Evolutionary conservation across 1,140 invertebrate species (phyloP), one percentile per base, ranked within the genome.

Genomic region (Megalonaias nervosa): DNA sequence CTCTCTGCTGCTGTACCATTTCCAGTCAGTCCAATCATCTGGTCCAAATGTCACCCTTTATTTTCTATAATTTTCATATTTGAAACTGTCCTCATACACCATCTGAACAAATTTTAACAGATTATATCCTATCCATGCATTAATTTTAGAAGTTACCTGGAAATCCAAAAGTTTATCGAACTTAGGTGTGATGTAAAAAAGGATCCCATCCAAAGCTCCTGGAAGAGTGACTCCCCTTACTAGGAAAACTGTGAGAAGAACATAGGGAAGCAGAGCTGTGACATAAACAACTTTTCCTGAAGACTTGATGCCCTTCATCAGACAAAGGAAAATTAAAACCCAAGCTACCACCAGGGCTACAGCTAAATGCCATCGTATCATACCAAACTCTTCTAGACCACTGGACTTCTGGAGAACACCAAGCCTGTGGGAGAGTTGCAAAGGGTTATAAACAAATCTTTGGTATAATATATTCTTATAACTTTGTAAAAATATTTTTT

Each of bases 221-320:
- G 88, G 88, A 65, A 92, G 66, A 11, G 90, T 91, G 3, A 91
- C 62, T 16, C 91, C 90, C 74, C 90, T 85, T 56, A 92, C 84
- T 23, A 92, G 83, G 64, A 92, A 84, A 57, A 86, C 86, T 62
- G 67, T 19, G 78, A 16, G 82, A 6, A 91, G 81, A 31, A 89
- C 38, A 81, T 90, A 92, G 14, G 91, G 91, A 72, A 92, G 89
- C 11, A 89, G 75, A 14, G 91, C 91, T n/a, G 91, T 91, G 70
- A 92, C 90, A 81, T 92, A 92, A 13, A 91, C 89, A 58, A 91
- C 97, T 92, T 99, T 99, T 77, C 97, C 96, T 0, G 97, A 97
- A 13, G 96, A 98, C 17, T 97, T 97, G 65, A 99, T 98, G 23
- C 98, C 98, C 91, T 99, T 99, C 77, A 98, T 97, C 94, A 99